Conservation (phyloP, 2,113 vertebrate genomes). For the Tragelaphus buxtoni region DNA sequence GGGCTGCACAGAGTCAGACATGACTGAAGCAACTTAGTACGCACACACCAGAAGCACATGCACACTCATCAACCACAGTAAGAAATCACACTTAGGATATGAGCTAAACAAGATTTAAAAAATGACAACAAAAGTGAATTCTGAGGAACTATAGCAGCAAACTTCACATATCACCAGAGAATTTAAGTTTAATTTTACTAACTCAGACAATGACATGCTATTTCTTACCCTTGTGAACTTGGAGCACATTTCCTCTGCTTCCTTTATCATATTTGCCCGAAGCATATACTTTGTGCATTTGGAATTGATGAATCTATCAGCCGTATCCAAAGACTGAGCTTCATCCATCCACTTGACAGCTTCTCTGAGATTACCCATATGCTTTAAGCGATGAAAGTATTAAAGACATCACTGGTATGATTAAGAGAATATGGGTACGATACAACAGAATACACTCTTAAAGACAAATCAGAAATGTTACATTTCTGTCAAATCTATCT, state of each 20-base stretch:
- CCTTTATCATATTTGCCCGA: constrained; percentile 84
- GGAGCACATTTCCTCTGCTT: constrained; percentile 86
- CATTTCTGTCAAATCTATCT: background rate
- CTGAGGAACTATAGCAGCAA: background rate
- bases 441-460: background rate
- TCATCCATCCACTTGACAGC: constrained; percentile 87
- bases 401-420: background rate
- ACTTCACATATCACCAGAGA: background rate
- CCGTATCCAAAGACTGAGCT: constrained; percentile 85
- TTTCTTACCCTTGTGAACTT: constrained; percentile 84
- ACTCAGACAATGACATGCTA: background rate
- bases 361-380: constrained; percentile 84
- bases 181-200: background rate
- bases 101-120: background rate
- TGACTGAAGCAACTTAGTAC: background rate
- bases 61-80: background rate
- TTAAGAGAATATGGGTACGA: background rate
- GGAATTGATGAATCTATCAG: constrained; percentile 85
- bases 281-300: constrained; percentile 87
- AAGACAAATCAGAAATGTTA: constrained; percentile 13
- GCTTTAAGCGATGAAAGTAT: constrained; percentile 68
- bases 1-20: background rate
- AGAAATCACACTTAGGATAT: background rate
- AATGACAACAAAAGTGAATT: background rate
- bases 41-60: background rate